Conservation (phyloP, 2,888 invertebrate species). For the Lottia gigantea region DNA sequence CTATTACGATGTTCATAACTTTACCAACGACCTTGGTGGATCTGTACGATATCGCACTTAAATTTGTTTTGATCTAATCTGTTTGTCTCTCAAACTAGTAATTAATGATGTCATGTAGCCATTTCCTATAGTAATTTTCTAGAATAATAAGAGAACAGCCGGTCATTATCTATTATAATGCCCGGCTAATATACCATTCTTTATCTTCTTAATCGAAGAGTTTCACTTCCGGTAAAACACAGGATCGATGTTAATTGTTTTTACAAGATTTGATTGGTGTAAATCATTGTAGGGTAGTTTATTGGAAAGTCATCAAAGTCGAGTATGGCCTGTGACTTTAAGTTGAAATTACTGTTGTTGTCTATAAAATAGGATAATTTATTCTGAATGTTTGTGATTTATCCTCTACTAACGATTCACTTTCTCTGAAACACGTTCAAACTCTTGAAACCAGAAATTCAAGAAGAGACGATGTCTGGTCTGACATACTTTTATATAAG, state of each 20-base stretch:
- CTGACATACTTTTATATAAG: too few relatives aligned
- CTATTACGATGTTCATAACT: too few relatives aligned
- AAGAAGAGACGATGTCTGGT: too few relatives aligned
- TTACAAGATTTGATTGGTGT: constrained; percentile 1
- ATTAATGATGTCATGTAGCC: too few relatives aligned
- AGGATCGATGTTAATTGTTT: constrained; percentile 2
- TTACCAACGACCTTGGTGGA: too few relatives aligned
- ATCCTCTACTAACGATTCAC: too few relatives aligned
- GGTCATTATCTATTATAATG: constrained; percentile 8
- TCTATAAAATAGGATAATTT: constrained; percentile 1
- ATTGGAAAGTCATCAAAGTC: constrained; percentile 1
- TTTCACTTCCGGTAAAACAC: constrained; percentile 2
- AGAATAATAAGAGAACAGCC: background rate
- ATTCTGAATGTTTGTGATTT: background rate
- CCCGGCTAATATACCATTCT: constrained; percentile 10
- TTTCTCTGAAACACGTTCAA: too few relatives aligned
- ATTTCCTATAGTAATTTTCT: too few relatives aligned
- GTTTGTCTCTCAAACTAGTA: too few relatives aligned
- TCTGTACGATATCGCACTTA: too few relatives aligned
- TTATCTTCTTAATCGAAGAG: background rate
- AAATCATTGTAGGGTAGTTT: background rate
- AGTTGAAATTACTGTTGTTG: background rate
- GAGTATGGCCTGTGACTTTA: background rate
- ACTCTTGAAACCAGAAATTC: too few relatives aligned
- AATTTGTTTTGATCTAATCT: too few relatives aligned